phyloP scores from a whole-genome alignment of 2,888 invertebrate species.

The Melanchra persicariae region DNA sequence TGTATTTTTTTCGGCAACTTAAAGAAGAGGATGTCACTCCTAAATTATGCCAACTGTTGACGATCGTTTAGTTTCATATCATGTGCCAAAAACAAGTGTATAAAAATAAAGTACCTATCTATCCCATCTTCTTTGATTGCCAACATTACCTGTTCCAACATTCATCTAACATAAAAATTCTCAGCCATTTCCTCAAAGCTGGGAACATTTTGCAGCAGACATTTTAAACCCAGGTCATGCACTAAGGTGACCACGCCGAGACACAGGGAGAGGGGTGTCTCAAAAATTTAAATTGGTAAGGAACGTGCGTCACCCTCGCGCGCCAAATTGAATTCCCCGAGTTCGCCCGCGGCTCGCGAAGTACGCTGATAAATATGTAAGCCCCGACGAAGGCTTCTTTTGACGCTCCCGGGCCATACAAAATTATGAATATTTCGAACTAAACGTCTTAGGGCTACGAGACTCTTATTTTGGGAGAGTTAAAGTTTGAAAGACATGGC shows the following conservation, averaged over 20 bases:
- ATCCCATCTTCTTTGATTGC: not conserved
- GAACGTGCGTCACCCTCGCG: conserved; percentile 65
- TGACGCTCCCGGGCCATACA: conserved; percentile 60
- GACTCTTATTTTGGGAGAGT: not conserved
- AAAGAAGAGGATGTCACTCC: too few species aligned
- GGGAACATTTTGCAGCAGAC: conserved; percentile 35
- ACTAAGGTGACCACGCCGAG: conserved; percentile 50
- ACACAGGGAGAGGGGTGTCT: conserved; percentile 53
- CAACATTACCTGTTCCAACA: not conserved
- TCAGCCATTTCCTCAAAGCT: conserved; percentile 4
- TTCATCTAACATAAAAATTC: conserved; percentile 9
- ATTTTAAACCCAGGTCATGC: conserved; percentile 54
- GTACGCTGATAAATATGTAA: conserved; percentile 74
- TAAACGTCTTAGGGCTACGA: conserved; percentile 37
- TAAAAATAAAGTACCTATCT: not conserved
- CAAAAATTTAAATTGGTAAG: conserved; percentile 73
- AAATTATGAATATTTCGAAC: conserved; percentile 69
- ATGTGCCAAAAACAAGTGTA: not conserved
- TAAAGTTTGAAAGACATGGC: not conserved
- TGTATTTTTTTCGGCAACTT: too few species aligned
- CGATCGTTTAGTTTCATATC: not conserved
- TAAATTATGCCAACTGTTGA: too few species aligned
- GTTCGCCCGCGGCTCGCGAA: conserved; percentile 58
- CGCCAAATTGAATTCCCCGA: conserved; percentile 74
- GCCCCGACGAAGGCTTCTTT: conserved; percentile 66